Percentiles rank a stretch among this genome's conserved stretches.
Conservation (phyloP, 2,113 vertebrate genomes). For the Dipodomys ordii region DNA sequence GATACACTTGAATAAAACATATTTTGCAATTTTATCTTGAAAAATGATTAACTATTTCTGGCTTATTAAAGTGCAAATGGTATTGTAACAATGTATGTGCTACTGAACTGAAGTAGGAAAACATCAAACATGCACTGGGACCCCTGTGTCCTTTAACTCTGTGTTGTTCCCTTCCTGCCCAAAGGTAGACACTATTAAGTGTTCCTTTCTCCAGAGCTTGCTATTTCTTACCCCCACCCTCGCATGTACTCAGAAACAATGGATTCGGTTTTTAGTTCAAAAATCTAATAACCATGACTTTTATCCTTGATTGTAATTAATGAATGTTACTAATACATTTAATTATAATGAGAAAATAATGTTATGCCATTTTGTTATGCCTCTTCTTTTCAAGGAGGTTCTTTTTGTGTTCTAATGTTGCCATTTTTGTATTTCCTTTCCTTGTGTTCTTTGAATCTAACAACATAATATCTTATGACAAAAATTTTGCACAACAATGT, state of each 20-base stretch:
- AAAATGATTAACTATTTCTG: not conserved
- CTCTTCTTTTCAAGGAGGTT: not conserved
- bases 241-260: not conserved
- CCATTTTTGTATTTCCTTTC: not conserved
- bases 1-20: not conserved
- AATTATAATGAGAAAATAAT: not conserved
- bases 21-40: not conserved
- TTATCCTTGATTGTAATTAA: not conserved
- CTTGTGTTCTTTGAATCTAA: not conserved
- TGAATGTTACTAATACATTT: not conserved
- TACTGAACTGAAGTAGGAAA: not conserved
- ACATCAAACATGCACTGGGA: not conserved
- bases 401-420: not conserved
- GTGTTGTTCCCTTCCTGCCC: not conserved
- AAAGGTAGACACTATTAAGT: not conserved
- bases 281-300: not conserved
- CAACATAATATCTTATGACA: not conserved
- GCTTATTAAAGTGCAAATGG: not conserved
- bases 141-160: not conserved
- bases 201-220: not conserved
- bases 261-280: not conserved
- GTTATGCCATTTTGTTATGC: not conserved
- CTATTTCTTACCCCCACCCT: not conserved
- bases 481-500: constrained; percentile 1
- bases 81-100: not conserved